Evolutionary conservation across 64 coral and sea anemone genomes (phyloP).

Genomic region (Cladopsammia gracilis): DNA sequence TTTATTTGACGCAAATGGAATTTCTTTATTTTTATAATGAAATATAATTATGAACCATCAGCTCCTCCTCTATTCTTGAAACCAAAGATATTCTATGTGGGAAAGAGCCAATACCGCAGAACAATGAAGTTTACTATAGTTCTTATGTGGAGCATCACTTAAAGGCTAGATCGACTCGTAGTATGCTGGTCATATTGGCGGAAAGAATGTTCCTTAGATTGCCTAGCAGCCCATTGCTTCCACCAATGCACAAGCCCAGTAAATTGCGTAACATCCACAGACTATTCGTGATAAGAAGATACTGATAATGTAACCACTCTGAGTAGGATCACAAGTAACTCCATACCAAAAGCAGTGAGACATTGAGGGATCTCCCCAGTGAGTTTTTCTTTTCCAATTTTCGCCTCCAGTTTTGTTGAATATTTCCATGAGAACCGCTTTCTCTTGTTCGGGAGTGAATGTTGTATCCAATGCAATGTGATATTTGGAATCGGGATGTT

Average conservation of each 20-base stretch:
- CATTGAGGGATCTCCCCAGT: conserved; percentile 51
- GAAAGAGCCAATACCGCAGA: too few species aligned
- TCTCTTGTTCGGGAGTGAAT: conserved; percentile 57
- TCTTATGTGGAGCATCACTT: too few species aligned
- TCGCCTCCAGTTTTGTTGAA: conserved; percentile 53
- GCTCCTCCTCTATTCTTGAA: too few species aligned
- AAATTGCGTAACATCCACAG: conserved; percentile 85
- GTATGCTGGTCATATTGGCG: conserved; percentile 78
- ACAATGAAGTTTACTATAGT: too few species aligned
- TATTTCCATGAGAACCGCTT: conserved; percentile 62
- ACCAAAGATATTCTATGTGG: too few species aligned
- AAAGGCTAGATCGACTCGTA: conserved; percentile 51
- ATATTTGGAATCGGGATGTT: conserved; percentile 3
- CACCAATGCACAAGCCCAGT: conserved; percentile 56
- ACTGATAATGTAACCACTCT: conserved; percentile 55
- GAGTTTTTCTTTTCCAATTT: conserved; percentile 34
- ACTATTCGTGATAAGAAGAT: conserved; percentile 41
- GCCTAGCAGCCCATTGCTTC: conserved; percentile 34
- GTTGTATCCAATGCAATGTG: conserved; percentile 57
- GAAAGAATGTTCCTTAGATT: conserved; percentile 50
- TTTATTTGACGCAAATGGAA: too few species aligned
- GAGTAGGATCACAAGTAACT: conserved; percentile 51
- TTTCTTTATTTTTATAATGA: too few species aligned
- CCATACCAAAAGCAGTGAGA: conserved; percentile 83
- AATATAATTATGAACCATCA: too few species aligned